Conservation (phyloP, 1,140 invertebrate genomes). For the Bombus sibiricus region DNA sequence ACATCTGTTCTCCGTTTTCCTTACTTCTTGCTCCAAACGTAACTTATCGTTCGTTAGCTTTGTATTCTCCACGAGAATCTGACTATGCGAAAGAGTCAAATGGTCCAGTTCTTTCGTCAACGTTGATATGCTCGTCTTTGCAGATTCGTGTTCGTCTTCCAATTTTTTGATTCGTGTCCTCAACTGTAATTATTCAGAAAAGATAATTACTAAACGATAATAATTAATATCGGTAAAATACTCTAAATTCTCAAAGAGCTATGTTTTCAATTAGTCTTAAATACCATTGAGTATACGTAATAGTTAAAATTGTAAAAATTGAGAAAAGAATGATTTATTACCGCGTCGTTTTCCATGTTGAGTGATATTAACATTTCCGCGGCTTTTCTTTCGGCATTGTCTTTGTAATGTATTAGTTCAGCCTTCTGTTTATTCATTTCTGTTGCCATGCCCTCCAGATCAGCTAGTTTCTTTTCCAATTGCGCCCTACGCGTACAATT, state of each 20-base stretch:
- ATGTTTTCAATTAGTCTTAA: too few relatives aligned
- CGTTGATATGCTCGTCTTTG: slow-evolving; percentile 72
- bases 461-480: slow-evolving; percentile 81
- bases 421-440: slow-evolving; percentile 82
- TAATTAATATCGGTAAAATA: too few relatives aligned
- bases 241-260: too few relatives aligned
- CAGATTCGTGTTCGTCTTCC: slow-evolving; percentile 77
- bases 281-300: too few relatives aligned
- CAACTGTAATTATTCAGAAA: slow-evolving; percentile 62
- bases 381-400: slow-evolving; percentile 74
- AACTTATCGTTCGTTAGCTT: slow-evolving; percentile 86
- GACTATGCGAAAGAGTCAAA: slow-evolving; percentile 83
- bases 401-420: slow-evolving; percentile 78
- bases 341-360: slow-evolving; percentile 78
- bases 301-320: neutral
- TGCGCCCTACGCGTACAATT: slow-evolving; percentile 73
- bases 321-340: slow-evolving; percentile 41
- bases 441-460: slow-evolving; percentile 81
- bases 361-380: slow-evolving; percentile 72
- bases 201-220: neutral
- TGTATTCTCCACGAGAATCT: slow-evolving; percentile 85
- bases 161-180: slow-evolving; percentile 74
- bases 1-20: slow-evolving; percentile 76
- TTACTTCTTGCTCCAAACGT: slow-evolving; percentile 81
- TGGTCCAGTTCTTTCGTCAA: slow-evolving; percentile 80